Conservation (phyloP, 2,797 vertebrate genomes). For the Spinibarbus caldwelli region DNA sequence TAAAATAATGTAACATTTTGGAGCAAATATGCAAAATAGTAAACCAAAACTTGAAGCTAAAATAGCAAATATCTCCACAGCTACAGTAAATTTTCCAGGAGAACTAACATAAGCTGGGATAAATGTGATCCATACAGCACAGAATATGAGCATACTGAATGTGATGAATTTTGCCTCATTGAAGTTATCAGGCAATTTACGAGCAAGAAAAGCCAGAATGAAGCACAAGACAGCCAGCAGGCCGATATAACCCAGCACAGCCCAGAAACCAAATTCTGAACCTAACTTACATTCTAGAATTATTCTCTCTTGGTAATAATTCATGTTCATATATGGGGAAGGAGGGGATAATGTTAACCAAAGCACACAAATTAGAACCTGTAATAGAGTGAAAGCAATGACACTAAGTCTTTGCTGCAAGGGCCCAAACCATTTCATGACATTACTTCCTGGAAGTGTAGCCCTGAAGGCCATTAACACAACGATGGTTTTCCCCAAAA, state of each 20-base stretch:
- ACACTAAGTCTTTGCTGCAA: slow-evolving; percentile 75
- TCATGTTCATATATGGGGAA: slow-evolving; percentile 70
- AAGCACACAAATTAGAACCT: slow-evolving; percentile 73
- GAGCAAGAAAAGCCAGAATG: slow-evolving; percentile 72
- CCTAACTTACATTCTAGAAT: slow-evolving; percentile 74
- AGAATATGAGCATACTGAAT: slow-evolving; percentile 80
- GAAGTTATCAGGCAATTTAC: slow-evolving; percentile 76
- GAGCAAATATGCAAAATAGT: slow-evolving; percentile 74
- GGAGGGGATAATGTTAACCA: slow-evolving; percentile 75
- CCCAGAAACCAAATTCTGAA: slow-evolving; percentile 71
- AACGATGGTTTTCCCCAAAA: slow-evolving; percentile 78
- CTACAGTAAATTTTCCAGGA: slow-evolving; percentile 76
- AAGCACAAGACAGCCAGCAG: slow-evolving; percentile 73
- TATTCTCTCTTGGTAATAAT: slow-evolving; percentile 68
- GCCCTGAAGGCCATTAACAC: slow-evolving; percentile 79
- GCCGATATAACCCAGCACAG: slow-evolving; percentile 74
- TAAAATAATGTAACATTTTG: slow-evolving; percentile 77
- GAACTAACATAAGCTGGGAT: slow-evolving; percentile 79
- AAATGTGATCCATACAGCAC: slow-evolving; percentile 77
- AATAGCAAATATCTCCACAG: slow-evolving; percentile 80
- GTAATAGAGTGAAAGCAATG: slow-evolving; percentile 69
- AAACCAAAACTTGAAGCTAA: slow-evolving; percentile 75
- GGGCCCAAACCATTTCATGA: slow-evolving; percentile 80
- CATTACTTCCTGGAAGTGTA: slow-evolving; percentile 74
- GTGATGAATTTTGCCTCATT: slow-evolving; percentile 78